phyloP scores from a whole-genome alignment of 2,113 vertebrate species.

The Erpornis zantholeuca region DNA sequence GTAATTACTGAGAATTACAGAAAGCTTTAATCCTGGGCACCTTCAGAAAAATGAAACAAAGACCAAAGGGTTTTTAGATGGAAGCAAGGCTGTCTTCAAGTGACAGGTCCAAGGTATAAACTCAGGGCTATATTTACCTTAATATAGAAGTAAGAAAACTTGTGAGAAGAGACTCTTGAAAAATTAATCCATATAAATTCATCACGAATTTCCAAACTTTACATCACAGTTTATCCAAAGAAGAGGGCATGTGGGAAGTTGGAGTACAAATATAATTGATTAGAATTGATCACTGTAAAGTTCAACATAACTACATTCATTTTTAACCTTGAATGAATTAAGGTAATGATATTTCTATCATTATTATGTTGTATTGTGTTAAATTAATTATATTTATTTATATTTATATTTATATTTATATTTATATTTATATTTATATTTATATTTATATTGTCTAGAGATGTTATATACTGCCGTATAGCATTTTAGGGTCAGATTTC shows the following conservation, averaged over 20 bases:
- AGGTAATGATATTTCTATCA: background rate
- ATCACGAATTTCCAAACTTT: background rate
- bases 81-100: background rate
- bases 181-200: background rate
- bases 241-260: background rate
- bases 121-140: background rate
- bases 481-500: background rate
- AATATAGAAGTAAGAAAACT: background rate
- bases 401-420: background rate
- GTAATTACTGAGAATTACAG: background rate
- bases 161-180: background rate
- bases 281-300: background rate
- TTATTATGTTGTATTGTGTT: background rate
- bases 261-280: background rate
- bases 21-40: background rate
- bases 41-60: background rate
- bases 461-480: background rate
- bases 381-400: background rate
- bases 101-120: too few relatives aligned
- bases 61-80: background rate
- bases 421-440: background rate
- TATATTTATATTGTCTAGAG: background rate
- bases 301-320: background rate
- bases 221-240: background rate
- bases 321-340: background rate